Conservation (phyloP, 1,140 invertebrate species). For the Aphelinus atriplicis region DNA sequence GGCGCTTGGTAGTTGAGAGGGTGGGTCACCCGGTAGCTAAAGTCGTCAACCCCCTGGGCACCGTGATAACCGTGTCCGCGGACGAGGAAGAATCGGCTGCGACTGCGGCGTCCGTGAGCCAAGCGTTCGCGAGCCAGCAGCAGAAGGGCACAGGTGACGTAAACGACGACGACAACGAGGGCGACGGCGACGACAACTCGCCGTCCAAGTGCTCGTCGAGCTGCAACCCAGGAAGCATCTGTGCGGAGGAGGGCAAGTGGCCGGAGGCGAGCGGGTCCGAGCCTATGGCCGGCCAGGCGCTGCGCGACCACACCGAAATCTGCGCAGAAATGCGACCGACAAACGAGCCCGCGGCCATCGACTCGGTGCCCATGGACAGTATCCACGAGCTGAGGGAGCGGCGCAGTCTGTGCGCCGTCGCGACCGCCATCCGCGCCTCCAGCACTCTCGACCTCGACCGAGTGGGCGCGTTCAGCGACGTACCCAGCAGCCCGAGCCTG, state of each 20-base stretch:
- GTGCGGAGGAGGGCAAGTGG: conserved; percentile 63
- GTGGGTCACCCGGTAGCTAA: conserved; percentile 70
- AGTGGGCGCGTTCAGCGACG: conserved; percentile 56
- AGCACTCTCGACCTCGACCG: conserved; percentile 56
- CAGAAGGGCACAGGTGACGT: conserved; percentile 45
- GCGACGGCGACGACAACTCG: conserved; percentile 6
- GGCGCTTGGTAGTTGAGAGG: conserved; percentile 70
- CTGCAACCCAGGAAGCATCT: conserved; percentile 58
- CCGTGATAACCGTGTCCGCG: conserved; percentile 71
- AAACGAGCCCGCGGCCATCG: conserved; percentile 59
- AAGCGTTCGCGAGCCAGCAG: conserved; percentile 54
- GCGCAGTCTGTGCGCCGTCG: conserved; percentile 56
- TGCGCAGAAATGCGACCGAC: conserved; percentile 63
- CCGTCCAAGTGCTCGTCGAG: not conserved
- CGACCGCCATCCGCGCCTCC: conserved; percentile 33
- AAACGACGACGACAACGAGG: conserved; percentile 58
- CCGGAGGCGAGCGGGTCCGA: conserved; percentile 57
- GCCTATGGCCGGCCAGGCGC: conserved; percentile 53
- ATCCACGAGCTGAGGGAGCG: conserved; percentile 58
- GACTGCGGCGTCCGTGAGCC: conserved; percentile 52
- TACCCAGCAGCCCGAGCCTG: conserved; percentile 57
- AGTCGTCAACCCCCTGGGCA: conserved; percentile 78
- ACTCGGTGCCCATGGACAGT: conserved; percentile 58
- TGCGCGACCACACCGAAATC: conserved; percentile 60
- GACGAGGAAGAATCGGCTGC: conserved; percentile 65